Evolutionary conservation across 2,797 vertebrate species (phyloP), one percentile per base, ranked within the genome.

Genomic region (Hypotaenidia okinawae): DNA sequence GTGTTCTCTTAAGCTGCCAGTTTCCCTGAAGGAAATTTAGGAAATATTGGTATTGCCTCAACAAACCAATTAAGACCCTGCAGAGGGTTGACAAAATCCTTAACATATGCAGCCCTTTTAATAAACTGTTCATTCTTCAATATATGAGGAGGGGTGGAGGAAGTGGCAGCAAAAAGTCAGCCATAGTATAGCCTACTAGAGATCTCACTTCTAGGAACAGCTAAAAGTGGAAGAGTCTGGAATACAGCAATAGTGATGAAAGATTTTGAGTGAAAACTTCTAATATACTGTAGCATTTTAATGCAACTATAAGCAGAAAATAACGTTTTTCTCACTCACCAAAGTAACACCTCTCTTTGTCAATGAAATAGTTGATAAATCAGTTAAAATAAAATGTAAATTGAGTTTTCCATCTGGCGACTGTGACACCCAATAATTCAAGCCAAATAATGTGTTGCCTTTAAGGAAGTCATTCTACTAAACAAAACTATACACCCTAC

Each of bases 301-400:
- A 94, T 86, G 89, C 80, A 97, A 76, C 64, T 94, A 85, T 89
- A 87, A 97, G 93, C 78, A 98, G 90, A 98, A 97, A 97, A 97
- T 97, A 96, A 96, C 90, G 80, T 97, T 97, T 93, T 97, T 98
- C 94, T 98, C 95, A 93, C 95, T 97, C 78, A 57, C 47, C 89
- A 93, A 96, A 97, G 82, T 97, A 95, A 97, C 97, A 97, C 90
- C 67, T 97, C 93, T 97, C 89, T 96, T 97, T 96, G 95, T 97
- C 96, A 98, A 95, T 97, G 91, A 80, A 97, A 92, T 89, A 96
- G 86, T 64, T 98, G 97, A 97, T 97, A 97, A 95, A 96, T 94
- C 96, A 95, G 95, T 96, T 94, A 96, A 96, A 97, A 96, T 96
- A 95, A 97, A 97, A 97, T 97, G 94, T 94, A 97, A 97, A 97